Base-by-base conservation (phyloP, 2,113 vertebrate genomes). In the Morone chrysops region DNA sequence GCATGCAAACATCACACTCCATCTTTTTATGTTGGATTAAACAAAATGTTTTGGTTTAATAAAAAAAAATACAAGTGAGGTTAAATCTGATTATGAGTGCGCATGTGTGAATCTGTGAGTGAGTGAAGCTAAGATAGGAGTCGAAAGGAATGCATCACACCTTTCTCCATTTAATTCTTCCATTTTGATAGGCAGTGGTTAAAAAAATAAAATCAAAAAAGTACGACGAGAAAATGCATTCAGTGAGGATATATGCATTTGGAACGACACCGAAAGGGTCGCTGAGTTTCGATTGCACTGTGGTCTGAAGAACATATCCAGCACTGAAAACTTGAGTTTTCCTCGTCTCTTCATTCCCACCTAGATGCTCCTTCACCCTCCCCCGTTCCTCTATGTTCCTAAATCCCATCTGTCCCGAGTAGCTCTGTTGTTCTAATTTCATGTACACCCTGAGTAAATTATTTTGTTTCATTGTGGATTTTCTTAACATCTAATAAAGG, bases 381-480 rank as follows among this genome's bases (percentile, higher is more conserved):
- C 12, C 20, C 18, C 38, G 51, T 41, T 48, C 78, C 85, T 87
- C 63, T 56, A 3, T 76, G 72, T 88, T 79, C 84, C 87, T 63
- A 82, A 91, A 94, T 92, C 82, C 94, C 94, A 94, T 94, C 94
- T 91, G 93, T 94, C 95, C 96, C 86, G 94, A 95, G 95, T 97
- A 97, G 96, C 95, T 96, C 95, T 96, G 96, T 96, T 94, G 96
- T 98, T 99, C 96, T 96, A 93, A 97, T 96, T 97, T 97, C 96
- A 98, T 97, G 94, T 98, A 96, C 96, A 97, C 96, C 92, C 96
- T 94, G 95, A 97, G 92, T 97, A 97, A 97, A 96, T 96, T 95
- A 96, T 96, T 97, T 97, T 97, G 96, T 98, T 99, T 98, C 97
- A 96, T 98, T 99, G 97, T 99, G 97, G 96, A 97, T 96, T 99